These are phyloP conservation scores for Hippocampus zosterae DNA, from an alignment of 2,113 vertebrate genomes.

Conservation along the genomic window DNA sequence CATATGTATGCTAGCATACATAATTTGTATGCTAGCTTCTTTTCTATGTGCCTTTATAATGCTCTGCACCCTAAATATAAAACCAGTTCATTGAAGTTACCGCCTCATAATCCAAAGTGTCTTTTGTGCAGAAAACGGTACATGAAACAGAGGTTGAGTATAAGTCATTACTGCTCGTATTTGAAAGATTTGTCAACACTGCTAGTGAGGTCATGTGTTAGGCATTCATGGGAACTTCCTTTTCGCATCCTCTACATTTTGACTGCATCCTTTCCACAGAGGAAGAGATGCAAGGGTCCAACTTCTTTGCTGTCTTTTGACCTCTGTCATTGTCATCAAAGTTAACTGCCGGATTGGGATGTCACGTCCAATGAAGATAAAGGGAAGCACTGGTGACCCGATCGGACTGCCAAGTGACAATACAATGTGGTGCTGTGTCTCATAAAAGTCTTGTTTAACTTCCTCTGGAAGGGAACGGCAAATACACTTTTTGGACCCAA, in stretches of 20 bases:
- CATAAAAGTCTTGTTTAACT: neutral
- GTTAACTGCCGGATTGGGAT: conserved; percentile 28
- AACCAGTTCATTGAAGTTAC: too few relatives aligned
- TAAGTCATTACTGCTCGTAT: conserved; percentile 5
- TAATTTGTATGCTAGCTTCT: too few relatives aligned
- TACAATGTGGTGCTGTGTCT: neutral
- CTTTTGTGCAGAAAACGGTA: too few relatives aligned
- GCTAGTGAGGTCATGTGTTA: conserved; percentile 17
- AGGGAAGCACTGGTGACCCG: conserved; percentile 4
- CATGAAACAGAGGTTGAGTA: neutral
- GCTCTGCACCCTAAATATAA: too few relatives aligned
- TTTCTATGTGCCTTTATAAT: too few relatives aligned
- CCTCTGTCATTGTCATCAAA: conserved; percentile 39
- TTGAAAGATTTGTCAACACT: conserved; percentile 21
- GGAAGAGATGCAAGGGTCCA: conserved; percentile 39
- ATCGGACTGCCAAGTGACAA: neutral
- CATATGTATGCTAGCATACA: too few relatives aligned
- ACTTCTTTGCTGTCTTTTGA: conserved; percentile 46
- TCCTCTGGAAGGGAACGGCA: neutral
- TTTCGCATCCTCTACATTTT: conserved; percentile 20
- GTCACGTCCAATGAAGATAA: conserved; percentile 5
- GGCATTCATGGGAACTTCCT: conserved; percentile 41
- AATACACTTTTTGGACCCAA: neutral
- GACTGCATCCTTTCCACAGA: conserved; percentile 41
- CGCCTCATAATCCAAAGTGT: too few relatives aligned